Conservation (phyloP, 2,888 invertebrate genomes). For the Drosophila paramelanica region DNA sequence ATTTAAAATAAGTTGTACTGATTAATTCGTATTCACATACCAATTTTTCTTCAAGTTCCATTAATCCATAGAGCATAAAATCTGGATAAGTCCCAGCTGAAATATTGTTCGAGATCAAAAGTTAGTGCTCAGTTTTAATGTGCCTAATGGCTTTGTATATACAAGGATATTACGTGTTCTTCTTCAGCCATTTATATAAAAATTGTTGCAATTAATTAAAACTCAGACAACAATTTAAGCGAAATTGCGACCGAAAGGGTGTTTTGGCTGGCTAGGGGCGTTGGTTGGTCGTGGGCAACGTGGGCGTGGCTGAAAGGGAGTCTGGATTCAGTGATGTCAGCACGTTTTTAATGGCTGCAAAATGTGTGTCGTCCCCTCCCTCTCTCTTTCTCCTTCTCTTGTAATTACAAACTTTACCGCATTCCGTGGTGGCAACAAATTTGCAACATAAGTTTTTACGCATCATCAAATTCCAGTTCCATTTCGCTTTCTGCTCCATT, state of each 20-base stretch:
- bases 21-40: no score
- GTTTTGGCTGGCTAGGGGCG: background rate
- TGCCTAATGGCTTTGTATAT: background rate
- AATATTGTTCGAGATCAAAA: background rate
- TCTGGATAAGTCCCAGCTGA: no score
- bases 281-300: background rate
- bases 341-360: slow-evolving; percentile 47
- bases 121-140: background rate
- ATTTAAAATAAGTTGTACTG: no score
- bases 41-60: no score
- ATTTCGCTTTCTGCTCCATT: background rate
- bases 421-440: slow-evolving; percentile 33
- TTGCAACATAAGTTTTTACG: slow-evolving; percentile 4
- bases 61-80: no score
- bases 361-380: slow-evolving; percentile 24
- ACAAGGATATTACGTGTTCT: background rate
- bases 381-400: background rate
- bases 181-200: background rate
- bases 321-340: slow-evolving; percentile 9
- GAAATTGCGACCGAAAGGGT: slow-evolving; percentile 2
- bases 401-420: slow-evolving; percentile 45
- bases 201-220: slow-evolving; percentile 31
- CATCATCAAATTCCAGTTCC: background rate
- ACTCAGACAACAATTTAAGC: slow-evolving; percentile 14
- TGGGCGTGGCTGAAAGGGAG: no score